Conservation (phyloP, 2,888 invertebrate species). For the Eurytoma adleriae region DNA sequence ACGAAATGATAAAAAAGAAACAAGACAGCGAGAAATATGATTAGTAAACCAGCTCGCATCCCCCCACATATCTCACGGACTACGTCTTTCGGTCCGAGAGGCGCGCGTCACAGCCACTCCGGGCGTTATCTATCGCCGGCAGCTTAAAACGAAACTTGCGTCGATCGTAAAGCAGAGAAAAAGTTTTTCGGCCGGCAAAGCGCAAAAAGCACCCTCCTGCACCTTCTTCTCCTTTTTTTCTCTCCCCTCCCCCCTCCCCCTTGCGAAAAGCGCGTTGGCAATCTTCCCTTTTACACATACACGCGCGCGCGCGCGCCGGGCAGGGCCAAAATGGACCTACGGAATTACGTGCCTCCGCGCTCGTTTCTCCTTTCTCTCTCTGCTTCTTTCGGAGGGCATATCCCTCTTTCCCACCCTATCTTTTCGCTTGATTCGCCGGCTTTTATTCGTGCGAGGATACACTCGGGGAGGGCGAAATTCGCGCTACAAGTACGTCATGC, state of each 20-base stretch:
- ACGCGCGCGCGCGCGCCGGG: background rate
- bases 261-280: background rate
- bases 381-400: no score
- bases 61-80: no score
- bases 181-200: background rate
- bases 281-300: slow-evolving; percentile 14
- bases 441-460: background rate
- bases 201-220: background rate
- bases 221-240: background rate
- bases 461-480: background rate
- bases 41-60: no score
- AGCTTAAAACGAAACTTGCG: slow-evolving; percentile 2
- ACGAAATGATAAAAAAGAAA: no score
- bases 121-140: background rate
- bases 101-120: background rate
- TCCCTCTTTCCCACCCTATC: background rate
- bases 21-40: no score
- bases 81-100: no score
- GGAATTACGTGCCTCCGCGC: background rate
- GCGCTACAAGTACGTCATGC: background rate
- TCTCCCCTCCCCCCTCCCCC: no score
- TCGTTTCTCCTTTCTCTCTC: no score
- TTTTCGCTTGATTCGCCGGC: background rate
- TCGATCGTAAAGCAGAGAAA: slow-evolving; percentile 12
- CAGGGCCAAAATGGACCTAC: slow-evolving; percentile 3